Evolutionary conservation across 2,797 vertebrate species (phyloP), one percentile per base, ranked within the genome.

Genomic region (Pogonophryne albipinna): DNA sequence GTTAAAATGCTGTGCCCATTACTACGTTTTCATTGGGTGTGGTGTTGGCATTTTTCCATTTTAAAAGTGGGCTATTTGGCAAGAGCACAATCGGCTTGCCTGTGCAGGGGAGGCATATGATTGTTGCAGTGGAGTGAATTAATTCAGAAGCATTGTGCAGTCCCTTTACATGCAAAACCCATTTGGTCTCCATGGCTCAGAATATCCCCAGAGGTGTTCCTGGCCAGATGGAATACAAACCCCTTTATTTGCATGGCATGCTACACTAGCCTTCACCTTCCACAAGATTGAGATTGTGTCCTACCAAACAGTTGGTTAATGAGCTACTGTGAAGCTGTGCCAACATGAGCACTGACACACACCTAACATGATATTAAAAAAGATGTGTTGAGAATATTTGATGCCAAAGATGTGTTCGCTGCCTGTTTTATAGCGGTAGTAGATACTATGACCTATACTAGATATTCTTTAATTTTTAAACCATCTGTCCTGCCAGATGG

Each of bases 301-400:
- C 86, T 76, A 89, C 82, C 87, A 90, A 93, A 89, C 92, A 93
- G 88, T 93, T 92, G 84, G 86, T 89, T 92, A 94, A 92, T 89
- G 90, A 92, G 88, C 87, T 87, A 27, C 80, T 85, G 83, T 85
- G 88, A 86, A 89, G 63, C 89, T 69, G 65, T 73, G 87, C 91
- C 91, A 91, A 89, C 87, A 79, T 70, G 71, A 85, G 67, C 89
- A 81, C 76, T 86, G 81, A 91, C 87, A 87, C 85, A 82, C 70
- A 90, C 76, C 72, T 88, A 86, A 89, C 83, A 74, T 77, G 51
- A 84, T 82, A 67, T 74, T 84, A 79, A 75, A 88, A 85, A 85
- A 66, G 73, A 83, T 84, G 80, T 69, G 69, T 59, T 34, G 49
- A 55, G 66, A 78, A 8, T 50, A 81, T 62, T 58, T 66, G 60